Percentiles rank a stretch among this genome's conserved stretches.
Evolutionary conservation across 2,797 vertebrate species (phyloP).

Genomic region (Malacoctenus gilli): DNA sequence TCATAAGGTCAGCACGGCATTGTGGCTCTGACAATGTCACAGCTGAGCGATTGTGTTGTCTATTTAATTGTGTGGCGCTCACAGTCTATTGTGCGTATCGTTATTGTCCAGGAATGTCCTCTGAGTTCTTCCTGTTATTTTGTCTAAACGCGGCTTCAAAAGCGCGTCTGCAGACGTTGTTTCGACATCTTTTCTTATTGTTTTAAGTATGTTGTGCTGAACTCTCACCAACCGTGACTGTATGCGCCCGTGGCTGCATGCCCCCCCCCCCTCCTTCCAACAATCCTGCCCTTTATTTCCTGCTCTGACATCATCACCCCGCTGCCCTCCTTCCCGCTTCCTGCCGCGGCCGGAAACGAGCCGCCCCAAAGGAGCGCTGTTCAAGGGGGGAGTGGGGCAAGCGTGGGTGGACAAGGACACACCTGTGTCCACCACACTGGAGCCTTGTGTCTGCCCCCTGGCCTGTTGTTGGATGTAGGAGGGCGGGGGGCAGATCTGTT

Average conservation of each 20-base stretch:
- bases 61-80: too few species aligned
- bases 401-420: slow-evolving; percentile 71
- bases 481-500: too few species aligned
- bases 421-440: slow-evolving; percentile 71
- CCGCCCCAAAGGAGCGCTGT: slow-evolving; percentile 33
- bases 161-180: too few species aligned
- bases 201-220: too few species aligned
- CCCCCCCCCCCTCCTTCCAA: slow-evolving; percentile 30
- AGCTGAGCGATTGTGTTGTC: too few species aligned
- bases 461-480: slow-evolving; percentile 47
- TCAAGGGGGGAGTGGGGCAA: slow-evolving; percentile 44
- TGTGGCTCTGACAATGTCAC: neutral
- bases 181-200: too few species aligned
- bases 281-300: slow-evolving; percentile 71
- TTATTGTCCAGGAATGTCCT: neutral
- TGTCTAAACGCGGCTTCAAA: neutral
- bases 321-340: slow-evolving; percentile 67
- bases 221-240: too few species aligned
- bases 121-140: slow-evolving; percentile 6
- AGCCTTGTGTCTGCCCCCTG: slow-evolving; percentile 49
- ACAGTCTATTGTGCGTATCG: neutral
- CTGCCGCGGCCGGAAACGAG: slow-evolving; percentile 69
- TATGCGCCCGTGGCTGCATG: too few species aligned
- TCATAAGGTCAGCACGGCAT: too few species aligned
- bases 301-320: slow-evolving; percentile 65